A percentile compares a stretch with the other conserved stretches of the same genome.
phyloP scores from a whole-genome alignment of 37 sponge, comb jelly and placozoan genomes.

The Bolinopsis microptera region DNA sequence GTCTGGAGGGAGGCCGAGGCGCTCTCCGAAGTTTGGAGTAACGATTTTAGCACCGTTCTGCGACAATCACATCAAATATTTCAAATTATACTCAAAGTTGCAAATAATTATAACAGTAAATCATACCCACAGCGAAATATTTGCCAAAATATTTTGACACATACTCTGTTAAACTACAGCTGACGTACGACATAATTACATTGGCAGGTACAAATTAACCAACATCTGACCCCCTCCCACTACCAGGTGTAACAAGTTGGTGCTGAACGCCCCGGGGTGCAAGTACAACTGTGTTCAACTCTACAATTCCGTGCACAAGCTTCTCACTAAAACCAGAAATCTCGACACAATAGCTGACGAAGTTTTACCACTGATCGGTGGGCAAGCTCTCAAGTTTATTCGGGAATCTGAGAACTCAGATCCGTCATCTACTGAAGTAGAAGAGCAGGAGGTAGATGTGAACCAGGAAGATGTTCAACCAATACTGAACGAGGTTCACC shows the following conservation, averaged over 20 bases:
- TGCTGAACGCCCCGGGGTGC: constrained; percentile 2
- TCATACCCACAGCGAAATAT: no score
- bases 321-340: background rate
- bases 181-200: no score
- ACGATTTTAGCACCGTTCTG: background rate
- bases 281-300: constrained; percentile 28
- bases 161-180: no score
- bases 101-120: no score
- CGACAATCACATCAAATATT: background rate
- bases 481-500: background rate
- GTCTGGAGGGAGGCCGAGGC: background rate
- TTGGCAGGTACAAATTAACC: no score
- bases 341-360: background rate
- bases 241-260: constrained; percentile 52
- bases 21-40: no score
- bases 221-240: no score
- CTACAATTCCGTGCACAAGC: background rate
- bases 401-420: no score
- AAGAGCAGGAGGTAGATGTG: background rate
- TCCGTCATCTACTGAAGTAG: background rate
- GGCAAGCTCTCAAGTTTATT: background rate
- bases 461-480: background rate
- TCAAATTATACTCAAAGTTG: no score
- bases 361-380: background rate
- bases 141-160: no score